A percentile compares a stretch with the other conserved stretches of the same genome.
Conservation (phyloP, 2,888 invertebrate species). For the Sphaerophoria taeniata region DNA sequence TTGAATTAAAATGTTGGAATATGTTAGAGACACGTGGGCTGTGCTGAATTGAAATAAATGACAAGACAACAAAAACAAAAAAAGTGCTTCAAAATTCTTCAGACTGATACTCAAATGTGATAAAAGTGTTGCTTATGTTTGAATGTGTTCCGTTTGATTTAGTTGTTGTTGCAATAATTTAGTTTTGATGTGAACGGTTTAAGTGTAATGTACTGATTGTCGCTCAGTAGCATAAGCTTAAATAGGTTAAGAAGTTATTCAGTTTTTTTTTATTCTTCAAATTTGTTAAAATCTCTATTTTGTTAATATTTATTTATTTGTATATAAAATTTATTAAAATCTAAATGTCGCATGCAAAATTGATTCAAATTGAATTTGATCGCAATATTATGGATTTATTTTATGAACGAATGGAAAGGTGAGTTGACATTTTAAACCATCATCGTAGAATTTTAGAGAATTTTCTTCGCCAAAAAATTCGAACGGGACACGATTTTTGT, state of each 20-base stretch:
- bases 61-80: neutral
- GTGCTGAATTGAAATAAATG: slow-evolving; percentile 15
- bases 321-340: slow-evolving; percentile 26
- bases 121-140: slow-evolving; percentile 55
- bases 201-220: slow-evolving; percentile 21
- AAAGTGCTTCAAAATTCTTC: slow-evolving; percentile 46
- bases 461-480: neutral
- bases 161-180: slow-evolving; percentile 16
- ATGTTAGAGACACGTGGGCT: slow-evolving; percentile 39
- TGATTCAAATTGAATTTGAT: slow-evolving; percentile 81
- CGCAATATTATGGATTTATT: slow-evolving; percentile 82
- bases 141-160: slow-evolving; percentile 46
- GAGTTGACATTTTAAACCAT: slow-evolving; percentile 8
- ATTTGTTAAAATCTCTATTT: slow-evolving; percentile 47
- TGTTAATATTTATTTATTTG: slow-evolving; percentile 48
- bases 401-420: slow-evolving; percentile 79
- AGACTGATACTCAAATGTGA: slow-evolving; percentile 34
- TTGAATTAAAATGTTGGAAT: slow-evolving; percentile 1
- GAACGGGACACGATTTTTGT: no score
- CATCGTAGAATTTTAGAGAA: neutral
- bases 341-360: slow-evolving; percentile 70
- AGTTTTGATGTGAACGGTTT: slow-evolving; percentile 24
- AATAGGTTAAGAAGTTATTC: slow-evolving; percentile 22
- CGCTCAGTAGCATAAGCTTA: slow-evolving; percentile 8
- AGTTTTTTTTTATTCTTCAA: slow-evolving; percentile 24